Base-by-base conservation (phyloP, 2,797 vertebrate genomes). In the Spondyliosoma cantharus region DNA sequence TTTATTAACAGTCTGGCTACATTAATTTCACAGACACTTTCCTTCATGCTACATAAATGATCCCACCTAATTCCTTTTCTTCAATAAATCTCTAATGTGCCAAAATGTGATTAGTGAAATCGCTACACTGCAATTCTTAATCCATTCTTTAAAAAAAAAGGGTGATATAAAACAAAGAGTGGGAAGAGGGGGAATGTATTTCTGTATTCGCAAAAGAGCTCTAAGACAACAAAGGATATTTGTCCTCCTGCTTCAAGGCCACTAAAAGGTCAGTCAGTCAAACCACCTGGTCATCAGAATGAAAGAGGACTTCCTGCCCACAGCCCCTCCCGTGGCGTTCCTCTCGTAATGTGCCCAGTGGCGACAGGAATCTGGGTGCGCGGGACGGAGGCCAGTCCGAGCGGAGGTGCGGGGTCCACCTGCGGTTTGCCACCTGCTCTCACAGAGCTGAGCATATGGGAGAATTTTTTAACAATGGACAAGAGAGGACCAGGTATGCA, bases 351-450 rank as follows among this genome's bases (percentile, higher is more conserved):
- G 22, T 67, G 57, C 68, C 64, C 61, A 72, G 66, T 78, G 48
- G 74, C 53, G 64, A 81, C 75, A 81, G 59, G 60, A 67, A 37
- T 71, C 64, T 80, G 75, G 80, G 74, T 73, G 66, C 3, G 1
- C 1, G 17, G 75, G 83, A 87, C 4, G 9, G 73, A 65, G 43
- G 80, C 86, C 76, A 89, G 85, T 58, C 46, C 64, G 42, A 74
- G 63, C 20, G 25, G 86, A 91, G 82, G 86, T 90, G 87, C 72
- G 62, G 64, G 56, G 48, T 83, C 78, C 67, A 78, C 92, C 89
- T 88, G 88, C 9, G 74, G 90, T 92, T 89, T 73, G 57, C 91
- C 92, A 94, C 92, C 91, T 94, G 92, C 87, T 92, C 90, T 19
- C 46, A 87, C 42, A 61, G 71, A 66, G 83, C 50, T 4, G 68